phyloP scores from a whole-genome alignment of 2,888 invertebrate species.

The Boloria euphrosyne region DNA sequence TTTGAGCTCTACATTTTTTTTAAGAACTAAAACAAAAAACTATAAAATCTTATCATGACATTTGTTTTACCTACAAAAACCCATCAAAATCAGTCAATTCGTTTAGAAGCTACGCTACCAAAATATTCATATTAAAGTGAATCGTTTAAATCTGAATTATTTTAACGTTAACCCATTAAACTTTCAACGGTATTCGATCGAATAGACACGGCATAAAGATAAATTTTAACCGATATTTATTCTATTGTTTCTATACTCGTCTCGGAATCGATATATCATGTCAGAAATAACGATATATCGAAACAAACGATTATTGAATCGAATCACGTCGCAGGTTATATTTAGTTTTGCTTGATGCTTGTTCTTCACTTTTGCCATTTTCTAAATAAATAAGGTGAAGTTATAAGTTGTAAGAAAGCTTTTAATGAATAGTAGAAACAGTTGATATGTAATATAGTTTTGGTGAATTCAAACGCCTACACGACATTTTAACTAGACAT shows the following conservation, averaged over 20 bases:
- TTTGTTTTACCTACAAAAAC: too few relatives aligned
- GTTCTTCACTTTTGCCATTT: too few relatives aligned
- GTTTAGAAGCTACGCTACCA: not conserved
- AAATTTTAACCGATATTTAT: slow-evolving; percentile 69
- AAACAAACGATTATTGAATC: slow-evolving; percentile 12
- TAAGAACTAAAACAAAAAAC: too few relatives aligned
- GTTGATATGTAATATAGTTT: too few relatives aligned
- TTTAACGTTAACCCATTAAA: slow-evolving; percentile 48
- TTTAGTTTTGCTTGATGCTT: not conserved
- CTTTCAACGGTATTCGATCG: slow-evolving; percentile 61
- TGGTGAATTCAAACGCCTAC: too few relatives aligned
- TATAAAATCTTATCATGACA: too few relatives aligned
- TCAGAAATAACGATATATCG: slow-evolving; percentile 32
- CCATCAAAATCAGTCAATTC: not conserved
- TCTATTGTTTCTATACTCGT: slow-evolving; percentile 72
- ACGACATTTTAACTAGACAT: too few relatives aligned
- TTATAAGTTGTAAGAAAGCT: too few relatives aligned
- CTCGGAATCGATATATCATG: slow-evolving; percentile 74
- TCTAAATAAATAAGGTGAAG: too few relatives aligned
- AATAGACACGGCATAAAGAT: slow-evolving; percentile 67
- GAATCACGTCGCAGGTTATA: not conserved
- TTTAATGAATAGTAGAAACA: too few relatives aligned
- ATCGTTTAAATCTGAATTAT: slow-evolving; percentile 5
- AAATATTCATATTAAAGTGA: slow-evolving; percentile 1
- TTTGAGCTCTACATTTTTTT: too few relatives aligned